Evolutionary conservation across 2,113 vertebrate species (phyloP), one percentile per base, ranked within the genome.

Genomic region (Callorhinus ursinus): DNA sequence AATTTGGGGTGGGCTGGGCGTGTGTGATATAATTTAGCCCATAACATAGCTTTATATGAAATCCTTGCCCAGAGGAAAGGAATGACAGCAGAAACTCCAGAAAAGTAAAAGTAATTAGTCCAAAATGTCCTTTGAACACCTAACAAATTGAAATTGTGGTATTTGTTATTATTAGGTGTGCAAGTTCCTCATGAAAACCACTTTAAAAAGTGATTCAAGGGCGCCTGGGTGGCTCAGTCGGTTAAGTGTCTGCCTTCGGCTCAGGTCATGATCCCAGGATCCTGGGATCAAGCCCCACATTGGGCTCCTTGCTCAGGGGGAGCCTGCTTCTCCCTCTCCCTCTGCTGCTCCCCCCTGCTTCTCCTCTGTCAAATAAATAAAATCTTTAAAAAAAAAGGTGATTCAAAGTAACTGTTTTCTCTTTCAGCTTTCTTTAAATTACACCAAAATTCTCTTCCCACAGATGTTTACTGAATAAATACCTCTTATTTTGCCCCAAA

Each of bases 361-460:
- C 16, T 55, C 13, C 53, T 55, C 53, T 55, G 53, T 18, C 15
- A 16, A 55, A 55, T 55, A 55, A 55, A 55, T 55, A 55, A 55
- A 55, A 67, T 67, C 63, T 67, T 67, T 16, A 7, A 16, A 67
- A 65, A 57, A 19, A 33, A 65, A 46, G 46, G 31, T 69, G n/a
- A 91, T 53, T 92, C 84, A 61, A 76, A 85, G n/a, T 82, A 93
- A 96, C 16, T 94, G 42, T 55, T 84, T 63, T 95, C 91, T 88
- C 71, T 92, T 93, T 93, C 59, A 63, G 28, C 72, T 26, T 14
- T 89, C 76, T 96, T 93, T 93, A 96, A 97, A 87, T 82, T 61
- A 81, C 63, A 22, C 89, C 42, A 90, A 95, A 96, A 74, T 85
- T 87, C 76, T 97, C 85, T 77, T 83, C 49, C 69, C 49, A 83